Evolutionary conservation across 2,797 vertebrate species (phyloP).

Genomic region (Helicolenus hilgendorfi): DNA sequence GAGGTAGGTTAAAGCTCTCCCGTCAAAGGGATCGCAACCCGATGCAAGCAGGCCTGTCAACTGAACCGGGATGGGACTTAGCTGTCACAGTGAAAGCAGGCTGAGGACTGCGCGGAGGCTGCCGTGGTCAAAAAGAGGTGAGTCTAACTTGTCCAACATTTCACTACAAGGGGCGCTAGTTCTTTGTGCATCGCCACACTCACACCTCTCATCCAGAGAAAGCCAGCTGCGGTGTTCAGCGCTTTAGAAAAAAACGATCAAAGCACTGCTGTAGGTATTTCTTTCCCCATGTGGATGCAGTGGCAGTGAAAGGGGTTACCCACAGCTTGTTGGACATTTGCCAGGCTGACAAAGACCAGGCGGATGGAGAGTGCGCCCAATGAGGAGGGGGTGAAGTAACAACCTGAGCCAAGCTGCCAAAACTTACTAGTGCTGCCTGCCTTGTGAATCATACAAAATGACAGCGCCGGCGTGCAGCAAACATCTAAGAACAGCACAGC

Average conservation of each 20-base stretch:
- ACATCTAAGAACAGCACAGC: slow-evolving; percentile 52
- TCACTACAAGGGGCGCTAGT: slow-evolving; percentile 50
- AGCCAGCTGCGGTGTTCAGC: slow-evolving; percentile 31
- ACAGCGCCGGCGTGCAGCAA: slow-evolving; percentile 47
- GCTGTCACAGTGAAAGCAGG: slow-evolving; percentile 64
- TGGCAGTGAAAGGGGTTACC: slow-evolving; percentile 38
- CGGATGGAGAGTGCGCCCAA: slow-evolving; percentile 58
- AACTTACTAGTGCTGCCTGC: slow-evolving; percentile 56
- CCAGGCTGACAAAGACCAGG: slow-evolving; percentile 66
- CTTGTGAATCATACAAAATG: slow-evolving; percentile 59
- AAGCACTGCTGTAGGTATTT: slow-evolving; percentile 67
- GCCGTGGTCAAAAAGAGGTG: slow-evolving; percentile 66
- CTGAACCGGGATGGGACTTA: slow-evolving; percentile 53
- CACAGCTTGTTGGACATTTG: slow-evolving; percentile 64
- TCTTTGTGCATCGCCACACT: slow-evolving; percentile 62
- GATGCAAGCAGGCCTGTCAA: slow-evolving; percentile 63
- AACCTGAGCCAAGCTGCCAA: slow-evolving; percentile 70
- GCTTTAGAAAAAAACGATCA: slow-evolving; percentile 57
- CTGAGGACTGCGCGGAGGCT: slow-evolving; percentile 43
- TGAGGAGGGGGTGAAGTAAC: slow-evolving; percentile 64
- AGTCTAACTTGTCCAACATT: slow-evolving; percentile 64
- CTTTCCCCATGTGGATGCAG: slow-evolving; percentile 52
- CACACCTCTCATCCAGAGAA: slow-evolving; percentile 43
- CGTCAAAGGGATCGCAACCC: slow-evolving; percentile 64
- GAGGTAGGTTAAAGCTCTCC: slow-evolving; percentile 59